Percentiles rank a stretch among this genome's conserved stretches.
phyloP scores from a whole-genome alignment of 2,888 invertebrate species.

The Hemistola chrysoprasaria region DNA sequence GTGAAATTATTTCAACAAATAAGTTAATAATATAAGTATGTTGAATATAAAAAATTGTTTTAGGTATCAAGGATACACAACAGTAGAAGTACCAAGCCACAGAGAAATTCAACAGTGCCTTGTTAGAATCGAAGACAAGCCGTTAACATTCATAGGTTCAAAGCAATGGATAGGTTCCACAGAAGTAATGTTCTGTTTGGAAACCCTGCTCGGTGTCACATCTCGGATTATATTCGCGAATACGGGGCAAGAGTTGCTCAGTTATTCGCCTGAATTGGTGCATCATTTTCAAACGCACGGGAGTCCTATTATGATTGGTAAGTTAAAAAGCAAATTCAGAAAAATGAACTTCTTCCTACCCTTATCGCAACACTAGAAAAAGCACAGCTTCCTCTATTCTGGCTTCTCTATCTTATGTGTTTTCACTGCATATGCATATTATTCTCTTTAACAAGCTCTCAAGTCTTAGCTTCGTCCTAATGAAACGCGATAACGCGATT shows the following conservation, averaged over 20 bases:
- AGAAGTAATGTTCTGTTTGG: constrained; percentile 96
- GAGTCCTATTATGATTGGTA: constrained; percentile 99
- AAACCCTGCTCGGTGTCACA: constrained; percentile 88
- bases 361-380: too few species aligned
- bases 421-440: too few species aligned
- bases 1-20: constrained; percentile 58
- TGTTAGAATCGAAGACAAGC: constrained; percentile 97
- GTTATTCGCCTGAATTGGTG: constrained; percentile 90
- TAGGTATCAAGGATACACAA: constrained; percentile 91
- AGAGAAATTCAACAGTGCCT: constrained; percentile 96
- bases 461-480: too few species aligned
- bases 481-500: too few species aligned
- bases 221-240: constrained; percentile 92
- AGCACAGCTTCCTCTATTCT: too few species aligned
- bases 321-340: constrained; percentile 36
- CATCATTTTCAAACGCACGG: constrained; percentile 96
- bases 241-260: constrained; percentile 91
- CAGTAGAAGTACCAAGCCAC: constrained; percentile 89
- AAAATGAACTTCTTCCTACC: too few species aligned
- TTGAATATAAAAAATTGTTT: constrained; percentile 9
- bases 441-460: too few species aligned
- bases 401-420: too few species aligned
- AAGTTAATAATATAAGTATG: too few species aligned
- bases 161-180: constrained; percentile 99
- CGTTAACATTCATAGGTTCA: constrained; percentile 92